These are phyloP conservation scores for Spodoptera picta DNA, from an alignment of 2,888 invertebrate species.

Conservation along the genomic window DNA sequence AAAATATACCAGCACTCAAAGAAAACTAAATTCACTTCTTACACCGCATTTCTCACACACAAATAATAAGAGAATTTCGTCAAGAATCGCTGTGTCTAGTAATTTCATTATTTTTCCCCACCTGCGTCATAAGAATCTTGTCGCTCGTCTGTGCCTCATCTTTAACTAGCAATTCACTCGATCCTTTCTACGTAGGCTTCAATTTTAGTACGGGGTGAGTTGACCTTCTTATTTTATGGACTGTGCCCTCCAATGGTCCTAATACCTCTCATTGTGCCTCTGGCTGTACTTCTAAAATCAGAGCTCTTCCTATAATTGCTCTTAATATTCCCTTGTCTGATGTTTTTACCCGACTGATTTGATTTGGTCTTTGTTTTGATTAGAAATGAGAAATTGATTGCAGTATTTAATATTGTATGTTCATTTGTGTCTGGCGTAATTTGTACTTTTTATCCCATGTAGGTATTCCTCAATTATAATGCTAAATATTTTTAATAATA, in stretches of 20 bases:
- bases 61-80: conserved; percentile 13
- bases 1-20: too few species aligned
- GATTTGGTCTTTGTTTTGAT: conserved; percentile 3
- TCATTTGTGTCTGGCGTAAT: background rate
- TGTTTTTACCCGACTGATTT: background rate
- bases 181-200: conserved; percentile 59
- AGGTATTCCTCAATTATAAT: too few species aligned
- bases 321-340: conserved; percentile 28
- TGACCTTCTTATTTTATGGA: conserved; percentile 72
- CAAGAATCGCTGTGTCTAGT: conserved; percentile 24
- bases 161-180: conserved; percentile 53
- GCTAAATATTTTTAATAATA: background rate
- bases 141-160: conserved; percentile 48
- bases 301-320: conserved; percentile 37
- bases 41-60: background rate
- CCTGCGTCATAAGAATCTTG: conserved; percentile 38
- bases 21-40: too few species aligned
- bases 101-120: conserved; percentile 38
- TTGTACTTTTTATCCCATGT: too few species aligned
- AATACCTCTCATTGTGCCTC: conserved; percentile 67
- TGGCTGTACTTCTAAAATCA: conserved; percentile 41
- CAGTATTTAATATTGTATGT: background rate
- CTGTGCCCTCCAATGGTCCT: conserved; percentile 64
- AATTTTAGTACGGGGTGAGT: conserved; percentile 59
- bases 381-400: background rate